Conservation (phyloP, 2,888 invertebrate genomes). For the Polia nebulosa region DNA sequence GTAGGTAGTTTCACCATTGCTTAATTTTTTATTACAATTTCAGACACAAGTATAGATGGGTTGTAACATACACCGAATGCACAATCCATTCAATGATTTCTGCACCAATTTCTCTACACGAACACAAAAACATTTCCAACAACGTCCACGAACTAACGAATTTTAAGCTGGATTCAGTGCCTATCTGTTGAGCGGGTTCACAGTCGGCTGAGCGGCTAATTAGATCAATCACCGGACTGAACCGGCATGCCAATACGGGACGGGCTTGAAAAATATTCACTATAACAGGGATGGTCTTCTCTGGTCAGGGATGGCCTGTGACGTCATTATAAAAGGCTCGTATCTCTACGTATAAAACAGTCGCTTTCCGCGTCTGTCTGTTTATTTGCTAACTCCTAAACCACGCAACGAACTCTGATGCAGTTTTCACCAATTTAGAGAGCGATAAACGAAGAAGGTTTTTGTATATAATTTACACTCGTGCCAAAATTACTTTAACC, state of each 20-base stretch:
- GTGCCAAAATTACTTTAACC: not conserved
- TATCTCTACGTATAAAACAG: too few relatives aligned
- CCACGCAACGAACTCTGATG: too few relatives aligned
- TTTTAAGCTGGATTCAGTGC: conserved; percentile 50
- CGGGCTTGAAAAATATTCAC: conserved; percentile 38
- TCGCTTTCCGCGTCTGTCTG: too few relatives aligned
- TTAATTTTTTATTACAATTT: not conserved
- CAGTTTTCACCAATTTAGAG: too few relatives aligned
- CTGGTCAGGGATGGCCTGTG: not conserved
- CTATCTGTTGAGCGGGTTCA: conserved; percentile 57
- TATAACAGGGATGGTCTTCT: not conserved
- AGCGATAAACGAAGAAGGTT: too few relatives aligned
- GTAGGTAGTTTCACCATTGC: not conserved
- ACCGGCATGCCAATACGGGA: conserved; percentile 50
- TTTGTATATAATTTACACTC: too few relatives aligned
- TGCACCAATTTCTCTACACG: not conserved
- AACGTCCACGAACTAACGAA: conserved; percentile 18
- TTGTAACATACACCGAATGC: not conserved
- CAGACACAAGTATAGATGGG: too few relatives aligned
- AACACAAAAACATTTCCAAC: not conserved
- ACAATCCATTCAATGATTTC: not conserved
- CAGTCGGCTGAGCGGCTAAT: conserved; percentile 71
- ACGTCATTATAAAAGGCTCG: conserved; percentile 14
- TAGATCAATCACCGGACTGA: conserved; percentile 68
- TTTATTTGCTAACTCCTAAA: too few relatives aligned